Conservation (phyloP, 1,140 invertebrate species). For the Dreissena polymorpha region DNA sequence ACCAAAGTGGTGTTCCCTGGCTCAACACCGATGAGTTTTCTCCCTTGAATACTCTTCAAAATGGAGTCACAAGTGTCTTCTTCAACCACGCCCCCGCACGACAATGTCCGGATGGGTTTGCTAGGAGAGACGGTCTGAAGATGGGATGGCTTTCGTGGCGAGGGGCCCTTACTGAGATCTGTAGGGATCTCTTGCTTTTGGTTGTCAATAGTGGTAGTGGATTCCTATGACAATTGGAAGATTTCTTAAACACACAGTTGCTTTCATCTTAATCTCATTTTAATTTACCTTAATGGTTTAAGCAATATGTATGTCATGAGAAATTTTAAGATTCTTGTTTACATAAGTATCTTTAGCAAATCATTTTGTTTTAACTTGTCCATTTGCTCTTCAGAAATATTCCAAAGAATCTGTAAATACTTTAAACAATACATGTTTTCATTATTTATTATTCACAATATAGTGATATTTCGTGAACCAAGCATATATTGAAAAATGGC, state of each 20-base stretch:
- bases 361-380: too few species aligned
- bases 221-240: neutral
- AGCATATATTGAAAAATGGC: too few species aligned
- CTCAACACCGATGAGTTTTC: conserved; percentile 9
- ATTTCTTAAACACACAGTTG: neutral
- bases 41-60: conserved; percentile 47
- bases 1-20: neutral
- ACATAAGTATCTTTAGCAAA: too few species aligned
- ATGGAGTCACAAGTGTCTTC: conserved; percentile 33
- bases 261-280: too few species aligned
- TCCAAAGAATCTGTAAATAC: too few species aligned
- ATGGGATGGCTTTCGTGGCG: conserved; percentile 9
- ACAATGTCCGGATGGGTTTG: neutral
- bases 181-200: conserved; percentile 28
- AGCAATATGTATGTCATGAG: too few species aligned
- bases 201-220: neutral
- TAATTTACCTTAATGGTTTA: too few species aligned
- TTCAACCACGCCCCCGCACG: conserved; percentile 3
- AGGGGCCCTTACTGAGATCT: conserved; percentile 32
- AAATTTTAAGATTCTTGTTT: too few species aligned
- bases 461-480: too few species aligned
- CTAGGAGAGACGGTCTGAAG: conserved; percentile 30
- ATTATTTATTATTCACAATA: too few species aligned
- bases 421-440: too few species aligned
- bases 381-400: too few species aligned